Evolutionary conservation across 1,140 invertebrate species (phyloP), one percentile per base, ranked within the genome.

Genomic region (Dendroctonus ponderosae): DNA sequence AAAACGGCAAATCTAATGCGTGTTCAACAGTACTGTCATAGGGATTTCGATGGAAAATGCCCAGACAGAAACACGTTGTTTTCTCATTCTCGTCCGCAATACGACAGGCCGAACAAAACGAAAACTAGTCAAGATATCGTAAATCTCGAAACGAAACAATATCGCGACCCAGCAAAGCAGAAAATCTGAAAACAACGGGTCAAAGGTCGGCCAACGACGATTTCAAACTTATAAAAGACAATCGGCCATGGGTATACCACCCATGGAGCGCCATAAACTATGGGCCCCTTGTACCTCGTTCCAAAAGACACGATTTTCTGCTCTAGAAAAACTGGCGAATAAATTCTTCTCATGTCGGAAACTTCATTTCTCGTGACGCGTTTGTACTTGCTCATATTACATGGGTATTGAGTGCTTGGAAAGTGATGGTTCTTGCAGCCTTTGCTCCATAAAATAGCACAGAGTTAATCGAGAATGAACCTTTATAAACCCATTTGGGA

Each of bases 241-340:
- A 63, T 63, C 61, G 61, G 41, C 50, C 14, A 63, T 63, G 61
- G 60, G 50, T 50, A 63, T 63, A 63, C 61, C 61, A 63, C 61
- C 61, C 61, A 63, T 63, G 61, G 61, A 11, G 61, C n/a, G 9
- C 50, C 51, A 63, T 63, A 63, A 63, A 63, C 50, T 14, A 63
- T 63, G 61, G 51, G 51, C 40, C 61, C 26, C 50, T 37, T 63
- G 61, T 63, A 63, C 39, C 50, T 54, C 51, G 50, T 63, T 54
- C 50, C 40, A 44, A 44, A 63, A 53, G 51, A 63, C 51, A 63
- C 61, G 61, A 63, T 63, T 63, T 54, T 54, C 14, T 54, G 61
- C 7, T 54, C 61, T 44, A 63, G 61, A 63, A 63, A 61, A 51
- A 61, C 37, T 15, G 37, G 46, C 14, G 37, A 12, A 59, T 59